phyloP scores from a whole-genome alignment of 2,797 vertebrate species.

The Sylvilagus floridanus region DNA sequence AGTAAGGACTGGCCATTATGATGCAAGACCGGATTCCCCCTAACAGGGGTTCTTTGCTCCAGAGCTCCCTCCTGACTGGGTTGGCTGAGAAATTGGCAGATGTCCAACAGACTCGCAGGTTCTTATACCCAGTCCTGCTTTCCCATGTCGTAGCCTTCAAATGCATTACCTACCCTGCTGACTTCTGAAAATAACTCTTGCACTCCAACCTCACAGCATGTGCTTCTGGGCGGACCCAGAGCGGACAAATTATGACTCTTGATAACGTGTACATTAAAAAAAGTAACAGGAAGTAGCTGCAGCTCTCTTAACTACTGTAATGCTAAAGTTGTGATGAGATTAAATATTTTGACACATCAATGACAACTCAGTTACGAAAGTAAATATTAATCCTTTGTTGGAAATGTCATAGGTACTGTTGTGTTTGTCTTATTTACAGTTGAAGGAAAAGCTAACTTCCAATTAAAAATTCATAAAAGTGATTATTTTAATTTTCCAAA shows the following conservation, averaged over 20 bases:
- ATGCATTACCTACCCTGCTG: neutral
- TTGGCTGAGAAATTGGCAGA: neutral
- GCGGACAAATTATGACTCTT: neutral
- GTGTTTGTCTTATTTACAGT: neutral
- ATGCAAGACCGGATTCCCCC: accelerated
- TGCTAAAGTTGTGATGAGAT: neutral
- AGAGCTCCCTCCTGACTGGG: neutral
- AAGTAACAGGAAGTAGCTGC: neutral
- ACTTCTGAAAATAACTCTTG: neutral
- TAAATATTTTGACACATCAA: neutral
- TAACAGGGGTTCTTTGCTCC: neutral
- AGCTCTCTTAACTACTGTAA: neutral
- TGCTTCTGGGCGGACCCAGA: neutral
- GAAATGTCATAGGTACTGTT: neutral
- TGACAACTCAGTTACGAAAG: constrained; percentile 14
- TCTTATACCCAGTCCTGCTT: neutral
- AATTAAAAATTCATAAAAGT: constrained; percentile 1
- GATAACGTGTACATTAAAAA: neutral
- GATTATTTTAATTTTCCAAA: neutral
- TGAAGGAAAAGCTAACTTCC: constrained; percentile 44
- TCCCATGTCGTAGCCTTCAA: neutral
- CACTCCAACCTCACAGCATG: neutral
- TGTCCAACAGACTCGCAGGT: neutral
- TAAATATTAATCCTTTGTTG: neutral
- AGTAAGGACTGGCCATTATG: neutral